Percentiles rank a stretch among this genome's conserved stretches.
phyloP scores from a whole-genome alignment of 2,888 invertebrate species.

The Leistus spinibarbis region DNA sequence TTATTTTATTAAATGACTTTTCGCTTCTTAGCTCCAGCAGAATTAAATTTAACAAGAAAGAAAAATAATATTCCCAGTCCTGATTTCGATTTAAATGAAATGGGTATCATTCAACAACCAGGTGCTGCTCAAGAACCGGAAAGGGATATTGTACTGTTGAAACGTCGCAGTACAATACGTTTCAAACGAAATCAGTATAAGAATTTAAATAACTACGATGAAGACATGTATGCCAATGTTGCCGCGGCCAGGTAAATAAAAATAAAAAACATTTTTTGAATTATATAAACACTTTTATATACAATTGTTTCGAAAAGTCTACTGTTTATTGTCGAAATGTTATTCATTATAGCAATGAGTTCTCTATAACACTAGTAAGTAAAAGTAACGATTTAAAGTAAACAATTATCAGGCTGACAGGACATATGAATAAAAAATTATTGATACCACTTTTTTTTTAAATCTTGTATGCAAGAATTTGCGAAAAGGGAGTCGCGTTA shows the following conservation, averaged over 20 bases:
- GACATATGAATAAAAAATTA: too few relatives aligned
- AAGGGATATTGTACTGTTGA: constrained; percentile 24
- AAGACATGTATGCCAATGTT: constrained; percentile 7
- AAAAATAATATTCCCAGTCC: background rate
- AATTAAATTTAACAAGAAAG: constrained; percentile 4
- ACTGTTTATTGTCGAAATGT: too few relatives aligned
- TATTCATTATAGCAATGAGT: too few relatives aligned
- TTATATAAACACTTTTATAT: background rate
- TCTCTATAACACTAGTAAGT: too few relatives aligned
- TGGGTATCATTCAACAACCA: constrained; percentile 8
- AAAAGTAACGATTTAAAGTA: too few relatives aligned
- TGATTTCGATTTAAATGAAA: constrained; percentile 17
- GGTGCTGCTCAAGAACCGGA: background rate
- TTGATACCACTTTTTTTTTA: too few relatives aligned
- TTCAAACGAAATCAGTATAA: constrained; percentile 13
- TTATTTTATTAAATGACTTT: background rate
- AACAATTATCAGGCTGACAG: too few relatives aligned
- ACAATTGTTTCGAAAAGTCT: too few relatives aligned
- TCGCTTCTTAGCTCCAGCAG: constrained; percentile 15
- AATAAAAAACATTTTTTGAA: background rate
- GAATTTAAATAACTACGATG: constrained; percentile 13
- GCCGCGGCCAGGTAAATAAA: background rate
- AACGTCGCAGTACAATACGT: constrained; percentile 20
- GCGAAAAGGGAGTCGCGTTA: too few relatives aligned
- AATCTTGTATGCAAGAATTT: too few relatives aligned